Evolutionary conservation across 1,140 invertebrate genomes (phyloP).

Genomic region (Ptiloglossa arizonensis): DNA sequence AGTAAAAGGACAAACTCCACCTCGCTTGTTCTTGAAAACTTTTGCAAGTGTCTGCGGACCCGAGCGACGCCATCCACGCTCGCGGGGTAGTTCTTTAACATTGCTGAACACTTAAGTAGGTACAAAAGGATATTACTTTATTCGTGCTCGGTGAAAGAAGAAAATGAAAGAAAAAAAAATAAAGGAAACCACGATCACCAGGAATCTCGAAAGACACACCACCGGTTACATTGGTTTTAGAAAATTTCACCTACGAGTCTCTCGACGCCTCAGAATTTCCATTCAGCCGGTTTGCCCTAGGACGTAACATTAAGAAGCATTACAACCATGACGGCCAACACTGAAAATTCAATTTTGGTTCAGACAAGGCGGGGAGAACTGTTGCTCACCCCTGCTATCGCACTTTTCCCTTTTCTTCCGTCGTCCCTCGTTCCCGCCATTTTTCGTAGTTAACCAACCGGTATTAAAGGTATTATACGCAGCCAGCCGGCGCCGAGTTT

Average conservation of each 20-base stretch:
- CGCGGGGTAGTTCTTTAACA: too few relatives aligned
- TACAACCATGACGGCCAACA: neutral
- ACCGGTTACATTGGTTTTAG: neutral
- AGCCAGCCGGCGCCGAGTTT: neutral
- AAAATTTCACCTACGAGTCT: constrained; percentile 24
- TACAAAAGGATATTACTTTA: neutral
- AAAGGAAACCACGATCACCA: too few relatives aligned
- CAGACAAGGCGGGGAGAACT: constrained; percentile 1
- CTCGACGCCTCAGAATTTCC: neutral
- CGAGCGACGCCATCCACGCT: too few relatives aligned
- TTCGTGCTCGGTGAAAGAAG: too few relatives aligned
- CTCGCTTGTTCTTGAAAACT: neutral
- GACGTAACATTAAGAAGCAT: constrained; percentile 1
- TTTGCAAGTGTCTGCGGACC: neutral
- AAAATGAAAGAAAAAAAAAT: too few relatives aligned
- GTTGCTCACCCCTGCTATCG: too few relatives aligned
- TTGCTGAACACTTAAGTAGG: neutral
- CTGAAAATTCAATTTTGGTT: constrained; percentile 41
- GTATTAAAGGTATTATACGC: constrained; percentile 38
- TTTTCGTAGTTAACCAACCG: constrained; percentile 10
- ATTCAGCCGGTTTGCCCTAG: neutral
- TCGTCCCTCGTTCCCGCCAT: neutral
- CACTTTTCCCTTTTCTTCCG: neutral
- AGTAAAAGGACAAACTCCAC: neutral
- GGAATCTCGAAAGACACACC: neutral